Evolutionary conservation across 2,113 vertebrate genomes (phyloP), one percentile per base, ranked within the genome.

Genomic region (Muntiacus reevesi): DNA sequence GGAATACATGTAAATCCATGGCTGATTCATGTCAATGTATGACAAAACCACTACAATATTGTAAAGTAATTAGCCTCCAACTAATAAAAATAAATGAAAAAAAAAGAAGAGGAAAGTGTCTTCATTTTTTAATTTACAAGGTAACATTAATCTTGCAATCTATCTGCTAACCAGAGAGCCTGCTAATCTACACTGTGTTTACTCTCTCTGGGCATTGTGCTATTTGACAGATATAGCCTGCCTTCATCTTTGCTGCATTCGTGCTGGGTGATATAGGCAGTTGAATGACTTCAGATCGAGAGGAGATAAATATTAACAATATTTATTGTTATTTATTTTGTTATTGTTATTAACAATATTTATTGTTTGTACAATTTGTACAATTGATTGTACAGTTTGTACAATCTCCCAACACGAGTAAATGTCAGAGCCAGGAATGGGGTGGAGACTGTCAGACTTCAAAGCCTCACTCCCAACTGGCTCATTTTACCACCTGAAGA

Each of bases 181-280:
- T 28, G 40, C 60, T n/a, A 6, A 40, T 87, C 28, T 7, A 3
- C 1, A 0, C 2, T 3, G 12, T 10, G 7, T 78, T 59, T 30
- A 9, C 43, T 5, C 21, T 17, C 33, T 60, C 50, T 25, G 89
- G 47, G 19, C 55, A 3, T 43, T 3, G 25, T 52, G 60, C 45
- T 19, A 0, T 19, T 36, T 50, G 17, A 19, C 13, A 9, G 4
- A 1, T 3, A 1, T 0, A 15, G 43, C 11, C 94, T 88, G 19
- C 21, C 25, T 71, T 60, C 3, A 27, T 55, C 52, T 50, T 10
- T 7, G 17, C n/a, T n/a, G n/a, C n/a, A 0, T 47, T 36, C 0
- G 0, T 13, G 45, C 67, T 25, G 45, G 82, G 52, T 33, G 43
- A 45, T 27, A 45, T 8, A 11, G 2, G 28, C 27, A 12, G 45